A percentile compares a stretch with the other conserved stretches of the same genome.
Evolutionary conservation across 30 jellyfish, hydroid and myxozoan species (phyloP).

Genomic region (Hydra vulgaris): DNA sequence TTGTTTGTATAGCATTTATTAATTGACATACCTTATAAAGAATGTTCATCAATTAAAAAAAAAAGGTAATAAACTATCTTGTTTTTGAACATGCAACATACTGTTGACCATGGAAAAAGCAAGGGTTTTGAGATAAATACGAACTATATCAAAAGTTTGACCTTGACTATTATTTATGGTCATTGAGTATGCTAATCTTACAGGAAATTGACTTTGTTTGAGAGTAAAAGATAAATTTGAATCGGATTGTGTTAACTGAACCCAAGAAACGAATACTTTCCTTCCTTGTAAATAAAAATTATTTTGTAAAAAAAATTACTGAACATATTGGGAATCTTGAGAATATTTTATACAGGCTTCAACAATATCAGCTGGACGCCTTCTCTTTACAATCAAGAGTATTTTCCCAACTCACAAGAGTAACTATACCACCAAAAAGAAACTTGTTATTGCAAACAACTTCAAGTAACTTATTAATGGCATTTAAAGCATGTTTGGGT

Average conservation of each 20-base stretch:
- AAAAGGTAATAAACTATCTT: neutral
- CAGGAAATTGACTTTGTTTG: constrained; percentile 15
- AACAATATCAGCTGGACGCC: constrained; percentile 5
- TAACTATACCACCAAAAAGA: constrained; percentile 39
- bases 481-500: constrained; percentile 42
- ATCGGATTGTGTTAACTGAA: constrained; percentile 30
- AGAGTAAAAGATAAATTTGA: constrained; percentile 20
- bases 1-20: too few relatives aligned
- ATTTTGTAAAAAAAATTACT: neutral
- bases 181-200: too few relatives aligned
- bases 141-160: too few relatives aligned
- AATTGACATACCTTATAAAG: too few relatives aligned
- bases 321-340: constrained; percentile 15
- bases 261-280: neutral
- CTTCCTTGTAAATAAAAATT: neutral
- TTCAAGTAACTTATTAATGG: constrained; percentile 27
- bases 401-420: constrained; percentile 45
- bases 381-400: constrained; percentile 40
- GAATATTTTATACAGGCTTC: constrained; percentile 20
- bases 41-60: neutral
- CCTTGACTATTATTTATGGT: too few relatives aligned
- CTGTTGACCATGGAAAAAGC: too few relatives aligned
- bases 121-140: too few relatives aligned
- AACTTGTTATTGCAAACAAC: constrained; percentile 21
- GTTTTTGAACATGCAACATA: constrained; percentile 1